Evolutionary conservation across 2,113 vertebrate genomes (phyloP).

Genomic region (Petromus typicus): DNA sequence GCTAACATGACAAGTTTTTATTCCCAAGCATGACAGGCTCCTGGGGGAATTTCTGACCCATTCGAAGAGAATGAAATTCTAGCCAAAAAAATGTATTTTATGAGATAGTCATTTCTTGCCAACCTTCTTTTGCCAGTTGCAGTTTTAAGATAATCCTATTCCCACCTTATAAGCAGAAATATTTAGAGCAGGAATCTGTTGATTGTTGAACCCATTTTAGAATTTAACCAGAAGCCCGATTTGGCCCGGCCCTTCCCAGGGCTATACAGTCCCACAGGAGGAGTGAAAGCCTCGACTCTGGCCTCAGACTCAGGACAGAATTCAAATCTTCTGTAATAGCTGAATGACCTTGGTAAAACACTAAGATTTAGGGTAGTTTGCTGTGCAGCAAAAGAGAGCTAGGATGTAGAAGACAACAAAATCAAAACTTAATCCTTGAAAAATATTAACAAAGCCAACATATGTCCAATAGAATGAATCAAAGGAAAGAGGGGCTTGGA

Average conservation of each 20-base stretch:
- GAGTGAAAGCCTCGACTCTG: not conserved
- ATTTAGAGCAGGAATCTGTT: not conserved
- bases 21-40: not conserved
- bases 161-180: not conserved
- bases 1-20: conserved; percentile 2
- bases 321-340: not conserved
- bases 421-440: not conserved
- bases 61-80: conserved; percentile 17
- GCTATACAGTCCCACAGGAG: not conserved
- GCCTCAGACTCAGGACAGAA: not conserved
- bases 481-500: not conserved
- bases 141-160: not conserved
- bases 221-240: not conserved
- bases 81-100: conserved; percentile 18
- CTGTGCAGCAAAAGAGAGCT: not conserved
- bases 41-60: conserved; percentile 7
- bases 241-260: not conserved
- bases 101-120: not conserved
- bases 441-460: not conserved
- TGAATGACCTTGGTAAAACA: not conserved
- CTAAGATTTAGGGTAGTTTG: not conserved
- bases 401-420: not conserved
- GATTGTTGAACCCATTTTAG: conserved; percentile 13
- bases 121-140: not conserved
- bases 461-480: not conserved